phyloP scores from a whole-genome alignment of 35 echinoderm and acorn worm genomes.

The Heliocidaris tuberculata region DNA sequence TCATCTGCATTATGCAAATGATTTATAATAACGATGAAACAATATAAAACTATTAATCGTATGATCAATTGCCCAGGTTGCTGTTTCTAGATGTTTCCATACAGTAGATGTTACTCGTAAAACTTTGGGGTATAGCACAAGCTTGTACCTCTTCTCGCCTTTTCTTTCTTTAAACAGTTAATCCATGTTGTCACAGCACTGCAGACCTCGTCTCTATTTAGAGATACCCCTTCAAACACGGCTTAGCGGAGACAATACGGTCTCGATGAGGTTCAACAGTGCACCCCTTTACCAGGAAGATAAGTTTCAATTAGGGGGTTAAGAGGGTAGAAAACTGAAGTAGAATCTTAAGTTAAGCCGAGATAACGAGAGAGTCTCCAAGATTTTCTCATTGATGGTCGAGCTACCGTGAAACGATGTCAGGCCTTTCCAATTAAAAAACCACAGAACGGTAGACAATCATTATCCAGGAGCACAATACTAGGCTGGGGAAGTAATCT shows the following conservation, averaged over 20 bases:
- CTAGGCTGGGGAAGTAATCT: background rate
- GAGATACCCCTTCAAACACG: background rate
- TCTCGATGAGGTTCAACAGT: background rate
- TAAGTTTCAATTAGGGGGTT: conserved; percentile 8
- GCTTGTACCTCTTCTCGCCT: background rate
- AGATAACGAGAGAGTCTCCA: background rate
- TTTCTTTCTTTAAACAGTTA: background rate
- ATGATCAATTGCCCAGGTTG: no score
- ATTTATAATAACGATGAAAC: no score
- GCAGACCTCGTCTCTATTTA: background rate
- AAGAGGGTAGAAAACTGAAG: background rate
- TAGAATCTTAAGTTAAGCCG: background rate
- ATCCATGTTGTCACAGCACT: background rate
- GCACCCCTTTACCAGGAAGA: background rate
- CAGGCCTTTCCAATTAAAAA: background rate
- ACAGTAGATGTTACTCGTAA: no score
- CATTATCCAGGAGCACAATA: background rate
- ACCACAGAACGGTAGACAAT: background rate
- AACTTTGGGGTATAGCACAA: no score
- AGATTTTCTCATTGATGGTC: background rate
- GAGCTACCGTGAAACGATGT: background rate
- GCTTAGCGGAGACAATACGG: background rate
- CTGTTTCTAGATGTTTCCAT: no score
- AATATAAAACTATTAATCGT: no score
- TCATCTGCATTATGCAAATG: no score